phyloP scores from a whole-genome alignment of 2,113 vertebrate species.

The Cynocephalus volans region DNA sequence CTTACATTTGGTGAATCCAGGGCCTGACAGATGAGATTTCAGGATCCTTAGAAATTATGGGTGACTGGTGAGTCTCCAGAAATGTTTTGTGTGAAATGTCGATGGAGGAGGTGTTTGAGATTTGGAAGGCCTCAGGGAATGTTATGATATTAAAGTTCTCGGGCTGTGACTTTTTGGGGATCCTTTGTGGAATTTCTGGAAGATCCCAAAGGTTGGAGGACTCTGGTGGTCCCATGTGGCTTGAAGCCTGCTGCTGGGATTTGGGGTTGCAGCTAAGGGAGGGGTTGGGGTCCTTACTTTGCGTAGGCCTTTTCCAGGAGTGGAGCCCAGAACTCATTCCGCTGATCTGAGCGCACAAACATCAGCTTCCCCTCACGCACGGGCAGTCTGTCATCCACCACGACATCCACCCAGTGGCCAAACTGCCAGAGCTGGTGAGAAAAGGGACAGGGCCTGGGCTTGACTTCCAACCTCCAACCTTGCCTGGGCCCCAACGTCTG shows the following conservation, averaged over 20 bases:
- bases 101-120: neutral
- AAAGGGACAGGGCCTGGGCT: neutral
- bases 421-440: conserved; percentile 89
- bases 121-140: neutral
- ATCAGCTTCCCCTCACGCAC: conserved; percentile 85
- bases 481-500: neutral
- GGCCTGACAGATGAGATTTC: neutral
- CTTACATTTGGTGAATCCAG: neutral
- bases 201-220: neutral
- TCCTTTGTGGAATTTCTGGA: neutral
- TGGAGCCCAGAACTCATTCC: conserved; percentile 88
- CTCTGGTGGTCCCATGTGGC: rapidly evolving
- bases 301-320: conserved; percentile 90
- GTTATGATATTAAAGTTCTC: neutral
- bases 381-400: conserved; percentile 89
- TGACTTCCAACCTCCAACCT: rapidly evolving
- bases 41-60: neutral
- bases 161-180: neutral
- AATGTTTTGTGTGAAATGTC: neutral
- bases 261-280: neutral
- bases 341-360: conserved; percentile 85
- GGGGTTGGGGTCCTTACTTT: conserved; percentile 81
- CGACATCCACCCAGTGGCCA: conserved; percentile 89
- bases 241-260: neutral
- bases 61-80: neutral